Evolutionary conservation across 2,113 vertebrate genomes (phyloP).

Genomic region (Amblyopsis rosae): DNA sequence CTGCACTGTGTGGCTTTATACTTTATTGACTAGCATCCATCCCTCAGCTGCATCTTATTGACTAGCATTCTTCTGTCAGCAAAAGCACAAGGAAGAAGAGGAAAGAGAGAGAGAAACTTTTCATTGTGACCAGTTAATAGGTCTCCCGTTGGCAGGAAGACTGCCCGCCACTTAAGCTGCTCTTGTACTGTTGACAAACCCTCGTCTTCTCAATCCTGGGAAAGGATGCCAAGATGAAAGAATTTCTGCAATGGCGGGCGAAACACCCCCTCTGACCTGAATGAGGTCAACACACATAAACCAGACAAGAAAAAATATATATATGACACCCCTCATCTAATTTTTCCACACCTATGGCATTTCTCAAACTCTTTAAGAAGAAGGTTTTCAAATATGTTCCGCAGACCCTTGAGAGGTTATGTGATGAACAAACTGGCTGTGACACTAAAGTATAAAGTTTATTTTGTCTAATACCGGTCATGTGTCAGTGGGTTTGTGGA

Average conservation of each 20-base stretch:
- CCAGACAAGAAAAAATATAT: neutral
- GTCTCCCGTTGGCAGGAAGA: conserved; percentile 53
- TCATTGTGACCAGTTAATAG: neutral
- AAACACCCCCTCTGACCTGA: conserved; percentile 15
- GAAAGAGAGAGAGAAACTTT: conserved; percentile 20
- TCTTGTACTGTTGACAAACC: conserved; percentile 48
- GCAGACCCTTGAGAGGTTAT: neutral
- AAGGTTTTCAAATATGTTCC: neutral
- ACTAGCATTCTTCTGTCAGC: conserved; percentile 30
- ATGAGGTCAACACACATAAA: conserved; percentile 25
- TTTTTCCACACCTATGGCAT: neutral
- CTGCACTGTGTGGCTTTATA: conserved; percentile 27
- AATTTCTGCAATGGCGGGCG: conserved; percentile 19
- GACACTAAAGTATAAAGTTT: neutral
- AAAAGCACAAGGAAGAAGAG: neutral
- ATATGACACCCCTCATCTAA: neutral
- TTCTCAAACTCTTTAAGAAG: neutral
- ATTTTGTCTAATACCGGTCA: neutral
- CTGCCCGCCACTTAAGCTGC: conserved; percentile 60
- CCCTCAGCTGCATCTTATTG: conserved; percentile 13
- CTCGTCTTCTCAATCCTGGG: conserved; percentile 51
- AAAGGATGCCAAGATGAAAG: conserved; percentile 46
- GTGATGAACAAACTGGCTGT: neutral
- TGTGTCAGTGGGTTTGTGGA: neutral
- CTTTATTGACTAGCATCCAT: conserved; percentile 42